Evolutionary conservation across 53 echinoderm and acorn worm genomes (phyloP), one percentile per base, ranked within the genome.

Genomic region (Zoroaster sp.): DNA sequence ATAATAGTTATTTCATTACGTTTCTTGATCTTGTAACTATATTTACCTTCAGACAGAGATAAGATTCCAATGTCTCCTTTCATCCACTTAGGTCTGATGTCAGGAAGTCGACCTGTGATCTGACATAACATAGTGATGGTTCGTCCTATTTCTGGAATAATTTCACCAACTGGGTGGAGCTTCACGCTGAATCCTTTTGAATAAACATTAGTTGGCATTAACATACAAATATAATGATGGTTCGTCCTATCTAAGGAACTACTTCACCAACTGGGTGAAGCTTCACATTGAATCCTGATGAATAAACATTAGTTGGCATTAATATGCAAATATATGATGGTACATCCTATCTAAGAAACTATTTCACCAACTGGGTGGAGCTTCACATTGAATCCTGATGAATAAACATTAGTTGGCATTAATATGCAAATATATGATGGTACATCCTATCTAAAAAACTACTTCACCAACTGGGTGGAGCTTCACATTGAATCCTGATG

Each of bases 1-100:
- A n/a, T n/a, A n/a, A n/a, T n/a, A n/a, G n/a, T n/a, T n/a, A n/a
- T n/a, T n/a, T n/a, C n/a, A n/a, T n/a, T n/a, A n/a, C n/a, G n/a
- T n/a, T n/a, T n/a, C n/a, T n/a, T n/a, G n/a, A n/a, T n/a, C n/a
- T n/a, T n/a, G n/a, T n/a, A n/a, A n/a, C n/a, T n/a, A 7, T 53
- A n/a, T 53, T 25, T 69, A 69, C 71, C 71, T 42, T 45, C 83
- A 31, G 69, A 32, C 35, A 18, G 69, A 5, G 88, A 30, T 17
- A 75, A 38, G 14, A 54, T 38, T 17, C 20, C 40, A 15, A 28
- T 17, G 14, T 87, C 74, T 20, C 38, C 52, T 65, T 87, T 80
- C 18, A 55, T 89, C 94, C 94, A 94, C 47, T 43, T 80, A n/a
- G 92, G 92, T 71, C 75, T 85, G 2, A 92, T 77, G 15, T 89